These are phyloP conservation scores for Mesaphorura yosii DNA, from an alignment of 1,140 invertebrate genomes.

Conservation along the genomic window DNA sequence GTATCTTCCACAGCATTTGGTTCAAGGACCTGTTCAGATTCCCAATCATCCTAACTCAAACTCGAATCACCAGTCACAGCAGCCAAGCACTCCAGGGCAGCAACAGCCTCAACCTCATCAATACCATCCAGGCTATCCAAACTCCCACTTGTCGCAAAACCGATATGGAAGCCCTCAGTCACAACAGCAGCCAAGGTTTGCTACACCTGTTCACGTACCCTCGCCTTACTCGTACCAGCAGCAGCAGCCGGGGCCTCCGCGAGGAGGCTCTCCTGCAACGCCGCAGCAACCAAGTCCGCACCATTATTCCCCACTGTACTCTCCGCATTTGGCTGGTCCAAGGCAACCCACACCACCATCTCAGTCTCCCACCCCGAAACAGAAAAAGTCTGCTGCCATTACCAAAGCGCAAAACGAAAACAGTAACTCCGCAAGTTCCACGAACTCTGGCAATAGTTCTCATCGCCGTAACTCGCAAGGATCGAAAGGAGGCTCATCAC, in stretches of 20 bases:
- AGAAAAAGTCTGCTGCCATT: too few relatives aligned
- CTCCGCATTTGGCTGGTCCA: constrained; percentile 1
- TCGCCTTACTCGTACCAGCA: background rate
- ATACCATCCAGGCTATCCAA: background rate
- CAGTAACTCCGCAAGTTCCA: too few relatives aligned
- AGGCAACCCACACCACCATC: background rate
- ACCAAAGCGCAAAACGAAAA: too few relatives aligned
- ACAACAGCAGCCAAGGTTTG: background rate
- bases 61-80: background rate
- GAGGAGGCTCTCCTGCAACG: constrained; percentile 1
- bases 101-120: background rate
- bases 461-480: background rate
- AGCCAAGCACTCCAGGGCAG: background rate
- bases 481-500: background rate
- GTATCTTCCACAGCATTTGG: constrained; percentile 14
- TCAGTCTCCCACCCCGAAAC: background rate
- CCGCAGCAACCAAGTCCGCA: constrained; percentile 1
- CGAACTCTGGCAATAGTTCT: too few relatives aligned
- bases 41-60: constrained; percentile 9
- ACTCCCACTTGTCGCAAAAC: constrained; percentile 1
- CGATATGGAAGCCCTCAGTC: background rate
- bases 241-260: background rate
- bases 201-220: background rate
- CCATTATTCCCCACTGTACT: background rate
- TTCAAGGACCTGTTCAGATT: background rate